Conservation (phyloP, 2,797 vertebrate genomes). For the Smutsia gigantea region DNA sequence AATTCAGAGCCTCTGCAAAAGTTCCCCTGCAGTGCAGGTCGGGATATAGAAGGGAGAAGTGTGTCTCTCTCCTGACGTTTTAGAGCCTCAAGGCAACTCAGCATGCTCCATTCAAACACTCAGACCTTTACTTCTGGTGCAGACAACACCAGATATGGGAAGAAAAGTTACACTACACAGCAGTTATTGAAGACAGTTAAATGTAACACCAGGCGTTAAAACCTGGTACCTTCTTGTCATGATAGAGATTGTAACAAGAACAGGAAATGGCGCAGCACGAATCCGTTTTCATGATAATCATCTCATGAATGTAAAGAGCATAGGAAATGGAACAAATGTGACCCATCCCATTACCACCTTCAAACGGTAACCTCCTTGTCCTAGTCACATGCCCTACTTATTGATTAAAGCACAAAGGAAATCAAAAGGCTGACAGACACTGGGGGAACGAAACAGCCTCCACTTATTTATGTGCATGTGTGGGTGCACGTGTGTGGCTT, state of each 20-base stretch:
- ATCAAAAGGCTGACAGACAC: background rate
- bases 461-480: background rate
- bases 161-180: slow-evolving; percentile 58
- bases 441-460: background rate
- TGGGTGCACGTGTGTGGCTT: background rate
- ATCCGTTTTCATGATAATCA: slow-evolving; percentile 83
- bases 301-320: slow-evolving; percentile 81
- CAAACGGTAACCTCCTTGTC: slow-evolving; percentile 72
- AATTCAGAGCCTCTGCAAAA: slow-evolving; percentile 43
- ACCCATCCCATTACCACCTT: slow-evolving; percentile 79
- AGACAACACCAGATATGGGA: background rate
- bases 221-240: slow-evolving; percentile 83
- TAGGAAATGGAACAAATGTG: slow-evolving; percentile 83
- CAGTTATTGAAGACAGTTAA: slow-evolving; percentile 81
- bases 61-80: background rate
- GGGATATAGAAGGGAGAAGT: background rate
- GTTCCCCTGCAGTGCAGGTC: background rate
- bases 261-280: slow-evolving; percentile 83
- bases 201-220: slow-evolving; percentile 79
- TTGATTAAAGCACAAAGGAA: slow-evolving; percentile 48
- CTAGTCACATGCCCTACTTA: slow-evolving; percentile 66
- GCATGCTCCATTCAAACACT: background rate
- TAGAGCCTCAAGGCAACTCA: background rate
- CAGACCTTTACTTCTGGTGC: background rate
- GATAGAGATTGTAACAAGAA: slow-evolving; percentile 82